Evolutionary conservation across 2,888 invertebrate genomes (phyloP), one percentile per base, ranked within the genome.

Genomic region (Lithophane socia): DNA sequence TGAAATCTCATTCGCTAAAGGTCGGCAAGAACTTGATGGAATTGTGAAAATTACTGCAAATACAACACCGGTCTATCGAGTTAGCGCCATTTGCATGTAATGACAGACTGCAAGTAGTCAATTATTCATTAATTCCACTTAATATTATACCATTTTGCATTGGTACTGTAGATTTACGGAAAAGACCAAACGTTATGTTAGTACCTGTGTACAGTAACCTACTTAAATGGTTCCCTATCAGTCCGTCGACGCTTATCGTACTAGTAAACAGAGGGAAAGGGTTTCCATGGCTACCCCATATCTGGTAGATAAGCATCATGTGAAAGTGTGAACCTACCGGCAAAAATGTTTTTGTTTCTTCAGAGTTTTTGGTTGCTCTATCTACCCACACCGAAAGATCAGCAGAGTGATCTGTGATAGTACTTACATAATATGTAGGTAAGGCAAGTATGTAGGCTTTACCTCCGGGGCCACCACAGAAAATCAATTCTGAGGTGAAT

Each of bases 1-100:
- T 81, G 75, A 67, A 84, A 80, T 80, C 58, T 54, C 10, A 60
- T 64, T 64, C 16, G 68, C 12, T 56, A 76, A 85, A 80, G 69
- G 64, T 82, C 67, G 69, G 54, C 24, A 70, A 52, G 56, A 24
- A 64, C 58, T 67, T 67, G 63, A 75, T 44, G n/a, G 63, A 60
- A 68, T 81, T 81, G 76, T 71, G 69, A 54, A 80, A 75, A 85
- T 63, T 60, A 21, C 24, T 66, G 66, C 75, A 65, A 81, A 79
- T 69, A 69, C 16, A 64, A 47, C 37, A 85, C 63, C 71, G 56
- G 77, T 85, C 75, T 85, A 56, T 64, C 24, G 37, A 71, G 66
- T 63, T 74, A 63, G 49, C 37, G 12, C 58, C 21, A 80, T 80
- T 81, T 63, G 58, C 65, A 82, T 69, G 37, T 80, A 69, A 66